Evolutionary conservation across 2,113 vertebrate species (phyloP).

Genomic region (Cyprinodon variegatus): DNA sequence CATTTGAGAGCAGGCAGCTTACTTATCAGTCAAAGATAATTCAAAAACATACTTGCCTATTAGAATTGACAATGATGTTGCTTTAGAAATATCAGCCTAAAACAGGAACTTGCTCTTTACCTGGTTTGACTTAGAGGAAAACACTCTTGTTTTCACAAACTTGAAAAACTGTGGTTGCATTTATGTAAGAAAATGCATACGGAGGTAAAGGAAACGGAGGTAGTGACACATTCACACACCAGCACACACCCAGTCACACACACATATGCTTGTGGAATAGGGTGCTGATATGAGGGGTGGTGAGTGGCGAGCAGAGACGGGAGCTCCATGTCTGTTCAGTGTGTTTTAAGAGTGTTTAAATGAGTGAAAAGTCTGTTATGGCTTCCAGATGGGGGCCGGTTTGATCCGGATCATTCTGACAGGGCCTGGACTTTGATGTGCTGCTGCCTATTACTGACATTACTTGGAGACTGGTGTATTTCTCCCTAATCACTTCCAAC

Average conservation of each 20-base stretch:
- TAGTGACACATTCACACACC: conserved; percentile 28
- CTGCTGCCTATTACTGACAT: conserved; percentile 79
- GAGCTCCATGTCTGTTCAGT: conserved; percentile 75
- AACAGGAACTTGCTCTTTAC: background rate
- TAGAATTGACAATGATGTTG: conserved; percentile 21
- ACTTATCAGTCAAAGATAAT: conserved; percentile 58
- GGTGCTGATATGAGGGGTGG: conserved; percentile 67
- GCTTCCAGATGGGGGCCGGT: conserved; percentile 77
- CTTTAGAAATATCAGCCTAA: conserved; percentile 41
- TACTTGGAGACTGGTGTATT: conserved; percentile 74
- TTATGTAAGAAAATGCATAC: conserved; percentile 35
- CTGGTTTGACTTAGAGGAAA: conserved; percentile 12
- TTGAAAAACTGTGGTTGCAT: conserved; percentile 46
- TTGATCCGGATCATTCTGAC: conserved; percentile 79
- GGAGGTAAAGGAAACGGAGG: conserved; percentile 33
- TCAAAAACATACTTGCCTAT: conserved; percentile 13
- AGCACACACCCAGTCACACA: conserved; percentile 9
- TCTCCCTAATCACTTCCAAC: conserved; percentile 80
- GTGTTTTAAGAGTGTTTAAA: conserved; percentile 81
- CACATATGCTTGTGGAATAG: conserved; percentile 35
- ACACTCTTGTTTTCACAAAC: conserved; percentile 42
- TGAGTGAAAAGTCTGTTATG: conserved; percentile 79
- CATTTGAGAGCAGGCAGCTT: conserved; percentile 58
- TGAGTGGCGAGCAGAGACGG: conserved; percentile 70
- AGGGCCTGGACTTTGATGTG: conserved; percentile 79